phyloP scores from a whole-genome alignment of 2,888 invertebrate genomes.

The Eupelmus urozonus region DNA sequence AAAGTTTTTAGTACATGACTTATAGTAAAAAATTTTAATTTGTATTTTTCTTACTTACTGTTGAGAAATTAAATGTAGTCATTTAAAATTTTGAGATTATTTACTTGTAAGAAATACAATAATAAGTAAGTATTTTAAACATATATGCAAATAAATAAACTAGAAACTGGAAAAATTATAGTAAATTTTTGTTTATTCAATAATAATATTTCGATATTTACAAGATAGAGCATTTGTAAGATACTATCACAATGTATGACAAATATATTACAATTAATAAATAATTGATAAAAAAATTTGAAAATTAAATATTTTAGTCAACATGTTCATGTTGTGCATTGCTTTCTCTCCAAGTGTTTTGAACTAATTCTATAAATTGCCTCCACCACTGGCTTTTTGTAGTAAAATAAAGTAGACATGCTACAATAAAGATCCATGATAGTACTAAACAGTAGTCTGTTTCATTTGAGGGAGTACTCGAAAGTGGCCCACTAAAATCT shows the following conservation, averaged over 20 bases:
- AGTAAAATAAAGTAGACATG: conserved; percentile 87
- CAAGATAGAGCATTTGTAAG: conserved; percentile 12
- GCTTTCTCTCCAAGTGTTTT: conserved; percentile 92
- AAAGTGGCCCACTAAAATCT: conserved; percentile 89
- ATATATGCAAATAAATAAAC: too few relatives aligned
- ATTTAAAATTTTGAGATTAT: too few relatives aligned
- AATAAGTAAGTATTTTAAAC: too few relatives aligned
- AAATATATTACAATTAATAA: conserved; percentile 47
- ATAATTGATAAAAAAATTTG: conserved; percentile 31
- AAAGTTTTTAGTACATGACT: too few relatives aligned
- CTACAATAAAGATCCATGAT: conserved; percentile 90
- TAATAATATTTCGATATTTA: conserved; percentile 43
- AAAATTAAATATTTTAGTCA: conserved; percentile 77
- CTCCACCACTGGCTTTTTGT: conserved; percentile 87
- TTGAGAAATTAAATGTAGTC: too few relatives aligned
- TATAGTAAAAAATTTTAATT: too few relatives aligned
- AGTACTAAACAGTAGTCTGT: conserved; percentile 89
- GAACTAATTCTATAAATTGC: conserved; percentile 89
- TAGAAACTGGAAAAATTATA: conserved; percentile 14
- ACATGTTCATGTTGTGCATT: conserved; percentile 89
- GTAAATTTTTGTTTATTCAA: conserved; percentile 29
- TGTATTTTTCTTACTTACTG: too few relatives aligned
- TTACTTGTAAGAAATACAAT: too few relatives aligned
- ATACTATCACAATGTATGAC: conserved; percentile 3
- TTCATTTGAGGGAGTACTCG: conserved; percentile 86